Base-by-base conservation (phyloP, 1,140 invertebrate genomes). In the Drosophila auraria region DNA sequence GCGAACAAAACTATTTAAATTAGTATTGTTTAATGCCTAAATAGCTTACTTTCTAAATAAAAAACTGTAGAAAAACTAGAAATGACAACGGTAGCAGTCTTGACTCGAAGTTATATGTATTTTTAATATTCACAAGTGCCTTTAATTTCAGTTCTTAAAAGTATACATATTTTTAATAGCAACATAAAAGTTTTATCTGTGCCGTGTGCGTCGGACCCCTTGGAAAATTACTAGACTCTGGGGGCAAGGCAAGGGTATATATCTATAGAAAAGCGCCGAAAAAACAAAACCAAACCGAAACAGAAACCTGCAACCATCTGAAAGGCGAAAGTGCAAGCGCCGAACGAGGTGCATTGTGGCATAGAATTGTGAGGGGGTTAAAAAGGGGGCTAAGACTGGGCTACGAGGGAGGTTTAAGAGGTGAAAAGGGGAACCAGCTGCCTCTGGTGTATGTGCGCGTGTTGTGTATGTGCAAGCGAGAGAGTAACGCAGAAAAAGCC, bases 401-500 rank as follows among this genome's bases (percentile, higher is more conserved):
- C 49, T n/a, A 4, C 23, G 1, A 25, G 25, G 50, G 15, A 23
- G 15, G 33, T 58, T 56, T 59, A 49, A 66, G 38, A 27, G 50
- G 60, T 30, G 23, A 45, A 38, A 58, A 36, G 40, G 51, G 36
- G 61, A 36, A 45, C 12, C 63, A 65, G 58, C 40, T 47, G 44
- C 56, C 36, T 8, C 17, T 17, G 33, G 17, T 38, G 61, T 45
- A 42, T 73, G 59, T 58, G 49, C 2, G 30, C 30, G 33, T 36
- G 33, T 11, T 62, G 57, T 60, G 64, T 62, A 7, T 23, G 8
- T 74, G 78, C 80, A 64, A 76, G 75, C 45, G 83, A 73, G 57
- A 30, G 77, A 61, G 69, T 47, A 77, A 80, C 68, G 57, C 60
- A 71, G 87, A 87, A 82, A 83, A 91, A 89, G 86, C 86, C 86